phyloP scores from a whole-genome alignment of 1,140 invertebrate species.

The Rhizoglyphus robini region DNA sequence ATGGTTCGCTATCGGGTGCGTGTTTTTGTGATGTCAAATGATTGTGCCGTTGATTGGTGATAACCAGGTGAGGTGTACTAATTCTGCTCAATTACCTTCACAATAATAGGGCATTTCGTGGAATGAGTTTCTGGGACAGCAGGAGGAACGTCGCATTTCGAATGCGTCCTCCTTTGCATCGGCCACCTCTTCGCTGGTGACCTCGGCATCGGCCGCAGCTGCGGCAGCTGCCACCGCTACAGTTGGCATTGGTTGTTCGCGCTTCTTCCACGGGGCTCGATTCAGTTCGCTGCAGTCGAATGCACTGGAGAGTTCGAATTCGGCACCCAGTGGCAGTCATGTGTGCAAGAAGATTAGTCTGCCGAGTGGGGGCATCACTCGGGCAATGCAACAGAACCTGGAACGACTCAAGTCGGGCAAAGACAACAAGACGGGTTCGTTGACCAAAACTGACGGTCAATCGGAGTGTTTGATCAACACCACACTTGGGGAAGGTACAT shows the following conservation, averaged over 20 bases:
- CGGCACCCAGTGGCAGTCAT: neutral
- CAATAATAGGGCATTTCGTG: slow-evolving; percentile 33
- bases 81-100: no score
- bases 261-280: neutral
- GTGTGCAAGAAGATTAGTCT: slow-evolving; percentile 3
- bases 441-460: no score
- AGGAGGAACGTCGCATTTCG: slow-evolving; percentile 26
- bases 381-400: neutral
- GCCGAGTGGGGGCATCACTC: neutral
- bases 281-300: slow-evolving; percentile 12
- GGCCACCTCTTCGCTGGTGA: slow-evolving; percentile 6
- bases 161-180: slow-evolving; percentile 20
- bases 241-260: neutral
- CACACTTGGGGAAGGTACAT: no score
- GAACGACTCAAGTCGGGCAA: no score
- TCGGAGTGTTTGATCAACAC: no score
- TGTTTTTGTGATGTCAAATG: neutral
- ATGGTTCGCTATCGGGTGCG: slow-evolving; percentile 42
- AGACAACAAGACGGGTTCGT: no score
- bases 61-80: no score
- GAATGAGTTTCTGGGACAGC: slow-evolving; percentile 34
- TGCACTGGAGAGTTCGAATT: neutral
- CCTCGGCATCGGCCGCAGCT: slow-evolving; percentile 21
- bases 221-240: neutral
- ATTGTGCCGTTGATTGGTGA: neutral